These are phyloP conservation scores for Polylopha cassiicola DNA, from an alignment of 2,888 invertebrate species.

Conservation along the genomic window DNA sequence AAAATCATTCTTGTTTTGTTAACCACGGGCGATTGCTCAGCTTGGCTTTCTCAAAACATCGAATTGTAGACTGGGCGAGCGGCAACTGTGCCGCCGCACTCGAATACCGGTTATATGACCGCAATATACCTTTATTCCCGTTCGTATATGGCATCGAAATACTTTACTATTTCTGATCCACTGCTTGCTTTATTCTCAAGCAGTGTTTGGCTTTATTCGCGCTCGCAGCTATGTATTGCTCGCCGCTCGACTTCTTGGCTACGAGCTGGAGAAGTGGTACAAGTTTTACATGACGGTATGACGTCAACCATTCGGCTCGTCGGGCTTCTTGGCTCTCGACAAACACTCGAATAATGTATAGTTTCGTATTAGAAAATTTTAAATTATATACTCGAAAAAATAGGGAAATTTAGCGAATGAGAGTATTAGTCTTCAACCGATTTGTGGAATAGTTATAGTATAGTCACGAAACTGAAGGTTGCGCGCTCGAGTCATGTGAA, in stretches of 20 bases:
- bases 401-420: too few relatives aligned
- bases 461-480: too few relatives aligned
- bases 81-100: conserved; percentile 59
- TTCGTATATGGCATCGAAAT: conserved; percentile 37
- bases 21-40: conserved; percentile 63
- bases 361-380: conserved; percentile 63
- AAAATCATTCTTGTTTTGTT: conserved; percentile 66
- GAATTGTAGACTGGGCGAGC: conserved; percentile 59
- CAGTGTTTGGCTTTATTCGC: conserved; percentile 24
- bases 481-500: too few relatives aligned
- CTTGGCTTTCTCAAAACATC: conserved; percentile 74
- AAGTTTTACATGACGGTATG: conserved; percentile 65
- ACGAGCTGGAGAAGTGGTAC: conserved; percentile 44
- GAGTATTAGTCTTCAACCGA: too few relatives aligned
- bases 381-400: conserved; percentile 45
- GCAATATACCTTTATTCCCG: conserved; percentile 64
- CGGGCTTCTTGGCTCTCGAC: conserved; percentile 70
- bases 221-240: conserved; percentile 46
- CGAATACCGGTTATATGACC: conserved; percentile 77
- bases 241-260: conserved; percentile 26
- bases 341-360: conserved; percentile 60
- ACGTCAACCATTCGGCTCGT: conserved; percentile 75
- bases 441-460: too few relatives aligned
- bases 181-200: conserved; percentile 37
- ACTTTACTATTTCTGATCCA: conserved; percentile 42